Base-by-base conservation (phyloP, 1,140 invertebrate species). In the Calosoma granatense region DNA sequence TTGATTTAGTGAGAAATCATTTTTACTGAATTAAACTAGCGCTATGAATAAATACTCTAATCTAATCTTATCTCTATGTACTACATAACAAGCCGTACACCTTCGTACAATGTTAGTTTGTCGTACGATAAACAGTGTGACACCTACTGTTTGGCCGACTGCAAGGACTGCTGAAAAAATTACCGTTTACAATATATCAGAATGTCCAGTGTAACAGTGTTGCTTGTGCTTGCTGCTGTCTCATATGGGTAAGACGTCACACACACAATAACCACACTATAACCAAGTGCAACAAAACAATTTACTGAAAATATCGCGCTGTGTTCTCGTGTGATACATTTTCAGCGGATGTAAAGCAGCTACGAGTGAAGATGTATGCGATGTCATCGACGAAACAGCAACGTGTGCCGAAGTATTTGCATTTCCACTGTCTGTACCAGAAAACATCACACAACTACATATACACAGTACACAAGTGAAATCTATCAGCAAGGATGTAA, bases 21-120 rank as follows among this genome's bases (percentile, higher is more conserved):
- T n/a, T n/a, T n/a, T n/a, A n/a, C n/a, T n/a, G n/a, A n/a, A n/a
- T n/a, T n/a, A n/a, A n/a, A n/a, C n/a, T n/a, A n/a, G n/a, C n/a
- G n/a, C 26, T 17, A 17, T 47, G 41, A 11, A 17, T 47, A 47
- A 47, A 47, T 47, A 47, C n/a, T 36, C 26, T 36, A 47, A 47
- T 11, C 41, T 47, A 11, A 47, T 47, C 41, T 47, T 47, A 47
- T 47, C 41, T 47, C 41, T 47, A 36, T 36, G 17, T 11, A 36
- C 26, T 47, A 47, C 6, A 17, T 17, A 17, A 47, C 41, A 47
- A 3, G 17, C 15, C 15, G 41, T 47, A 47, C 41, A 47, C 41
- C 41, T 47, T 17, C 15, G 15, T 47, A 47, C 17, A 47, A 47
- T 47, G 41, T 47, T 47, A 47, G 41, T 47, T 12, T 4, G 3